A percentile compares a stretch with the other conserved stretches of the same genome.
phyloP scores from a whole-genome alignment of 2,797 vertebrate genomes.

The Acrocephalus scirpaceus region DNA sequence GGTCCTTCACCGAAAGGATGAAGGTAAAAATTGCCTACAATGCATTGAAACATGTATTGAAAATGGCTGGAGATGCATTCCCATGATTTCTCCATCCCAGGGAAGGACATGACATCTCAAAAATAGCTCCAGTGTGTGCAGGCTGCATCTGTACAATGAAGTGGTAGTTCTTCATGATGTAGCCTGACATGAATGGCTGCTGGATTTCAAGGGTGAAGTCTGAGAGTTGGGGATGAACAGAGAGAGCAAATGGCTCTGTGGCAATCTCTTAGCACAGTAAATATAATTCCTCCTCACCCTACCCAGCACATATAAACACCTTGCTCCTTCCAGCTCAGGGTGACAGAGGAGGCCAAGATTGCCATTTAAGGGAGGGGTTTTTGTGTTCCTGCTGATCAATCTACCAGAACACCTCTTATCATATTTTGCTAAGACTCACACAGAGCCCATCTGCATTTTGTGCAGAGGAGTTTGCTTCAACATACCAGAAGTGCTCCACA shows the following conservation, averaged over 20 bases:
- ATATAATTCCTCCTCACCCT: background rate
- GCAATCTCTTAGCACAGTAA: background rate
- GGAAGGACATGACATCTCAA: background rate
- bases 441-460: background rate
- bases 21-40: background rate
- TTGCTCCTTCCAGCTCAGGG: background rate
- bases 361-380: background rate
- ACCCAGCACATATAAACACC: background rate
- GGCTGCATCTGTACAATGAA: background rate
- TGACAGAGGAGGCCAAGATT: background rate
- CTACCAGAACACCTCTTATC: background rate
- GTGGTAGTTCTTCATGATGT: background rate
- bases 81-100: rapidly evolving
- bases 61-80: background rate
- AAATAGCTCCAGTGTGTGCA: background rate
- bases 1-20: background rate
- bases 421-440: background rate
- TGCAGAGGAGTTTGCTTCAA: background rate
- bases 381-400: background rate
- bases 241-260: background rate
- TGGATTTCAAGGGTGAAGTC: background rate
- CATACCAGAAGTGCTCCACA: background rate
- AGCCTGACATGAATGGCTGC: background rate
- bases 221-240: background rate
- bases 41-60: background rate